These are phyloP conservation scores for Sphaerodactylus townsendi DNA, from an alignment of 2,113 vertebrate species.

Conservation along the genomic window DNA sequence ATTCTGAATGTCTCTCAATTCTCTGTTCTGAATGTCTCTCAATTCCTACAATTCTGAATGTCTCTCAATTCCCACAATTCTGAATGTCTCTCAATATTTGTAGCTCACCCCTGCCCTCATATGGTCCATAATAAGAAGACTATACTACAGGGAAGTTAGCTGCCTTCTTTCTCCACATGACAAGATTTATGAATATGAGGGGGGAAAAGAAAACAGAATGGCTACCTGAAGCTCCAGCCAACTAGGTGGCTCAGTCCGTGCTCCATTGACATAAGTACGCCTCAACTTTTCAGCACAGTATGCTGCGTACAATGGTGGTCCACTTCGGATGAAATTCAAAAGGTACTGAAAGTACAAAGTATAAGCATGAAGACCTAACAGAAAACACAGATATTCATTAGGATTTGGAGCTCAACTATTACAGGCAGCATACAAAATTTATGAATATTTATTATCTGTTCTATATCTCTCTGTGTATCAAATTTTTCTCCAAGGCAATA, in stretches of 20 bases:
- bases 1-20: no score
- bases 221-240: conserved; percentile 94
- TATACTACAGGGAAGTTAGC: neutral
- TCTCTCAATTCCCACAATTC: no score
- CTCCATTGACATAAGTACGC: conserved; percentile 85
- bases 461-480: neutral
- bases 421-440: neutral
- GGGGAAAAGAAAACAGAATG: neutral
- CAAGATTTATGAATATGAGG: neutral
- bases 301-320: conserved; percentile 79
- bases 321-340: conserved; percentile 87
- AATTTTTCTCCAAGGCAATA: neutral
- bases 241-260: conserved; percentile 86
- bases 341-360: conserved; percentile 79
- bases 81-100: no score
- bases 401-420: neutral
- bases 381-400: neutral
- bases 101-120: no score
- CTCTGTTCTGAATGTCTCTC: no score
- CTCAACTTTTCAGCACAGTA: conserved; percentile 87
- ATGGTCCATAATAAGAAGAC: neutral
- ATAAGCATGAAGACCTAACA: conserved; percentile 6
- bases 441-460: neutral
- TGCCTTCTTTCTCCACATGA: neutral
- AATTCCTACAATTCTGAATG: no score